phyloP scores from a whole-genome alignment of 2,797 vertebrate genomes.

The Mormyrops attenuatus region DNA sequence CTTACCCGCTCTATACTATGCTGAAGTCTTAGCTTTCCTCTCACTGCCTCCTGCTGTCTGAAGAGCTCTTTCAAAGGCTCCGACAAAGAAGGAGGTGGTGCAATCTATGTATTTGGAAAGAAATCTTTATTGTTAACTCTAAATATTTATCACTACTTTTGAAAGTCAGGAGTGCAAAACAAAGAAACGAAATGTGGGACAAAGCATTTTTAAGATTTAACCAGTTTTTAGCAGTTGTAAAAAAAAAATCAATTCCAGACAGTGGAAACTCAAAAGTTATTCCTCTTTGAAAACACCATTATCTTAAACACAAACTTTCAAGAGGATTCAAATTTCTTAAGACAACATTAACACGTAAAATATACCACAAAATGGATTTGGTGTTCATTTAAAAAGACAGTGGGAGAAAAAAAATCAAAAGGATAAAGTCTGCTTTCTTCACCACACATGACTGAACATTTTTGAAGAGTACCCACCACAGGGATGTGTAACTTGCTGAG shows the following conservation, averaged over 20 bases:
- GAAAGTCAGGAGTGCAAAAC: not conserved
- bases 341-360: not conserved
- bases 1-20: constrained; percentile 98
- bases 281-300: not conserved
- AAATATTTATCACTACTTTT: not conserved
- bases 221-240: not conserved
- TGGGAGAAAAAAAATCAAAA: not conserved
- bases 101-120: constrained; percentile 70
- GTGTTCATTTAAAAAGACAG: not conserved
- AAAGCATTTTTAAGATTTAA: not conserved
- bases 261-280: not conserved
- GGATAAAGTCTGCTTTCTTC: not conserved
- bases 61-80: constrained; percentile 98
- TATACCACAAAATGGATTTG: not conserved
- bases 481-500: constrained; percentile 98
- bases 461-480: constrained; percentile 73
- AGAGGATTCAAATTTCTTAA: not conserved
- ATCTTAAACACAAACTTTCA: not conserved
- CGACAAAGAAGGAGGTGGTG: constrained; percentile 88
- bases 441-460: not conserved
- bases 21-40: constrained; percentile 94
- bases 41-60: constrained; percentile 89
- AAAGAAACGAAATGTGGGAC: too few species aligned
- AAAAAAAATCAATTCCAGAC: not conserved
- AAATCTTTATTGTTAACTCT: not conserved